Conservation (phyloP, 2,888 invertebrate species). For the Oxycera nigricornis region DNA sequence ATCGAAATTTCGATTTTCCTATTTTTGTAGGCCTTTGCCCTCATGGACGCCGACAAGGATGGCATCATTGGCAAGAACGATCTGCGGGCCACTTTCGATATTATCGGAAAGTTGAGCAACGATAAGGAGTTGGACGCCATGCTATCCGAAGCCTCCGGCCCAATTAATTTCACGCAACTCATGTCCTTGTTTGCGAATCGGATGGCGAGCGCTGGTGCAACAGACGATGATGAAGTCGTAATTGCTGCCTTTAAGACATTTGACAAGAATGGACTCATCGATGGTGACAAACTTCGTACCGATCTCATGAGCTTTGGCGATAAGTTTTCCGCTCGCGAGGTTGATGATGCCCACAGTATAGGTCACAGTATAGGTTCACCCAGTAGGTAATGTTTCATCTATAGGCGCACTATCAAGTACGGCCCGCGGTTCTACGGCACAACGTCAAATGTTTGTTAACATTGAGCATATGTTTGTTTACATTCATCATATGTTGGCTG, state of each 20-base stretch:
- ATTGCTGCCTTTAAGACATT: slow-evolving; percentile 92
- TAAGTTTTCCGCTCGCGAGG: slow-evolving; percentile 87
- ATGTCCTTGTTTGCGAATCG: slow-evolving; percentile 90
- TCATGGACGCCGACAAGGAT: slow-evolving; percentile 96
- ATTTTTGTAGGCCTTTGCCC: slow-evolving; percentile 81
- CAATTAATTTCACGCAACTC: slow-evolving; percentile 95
- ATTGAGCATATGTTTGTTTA: too few species aligned
- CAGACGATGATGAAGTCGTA: slow-evolving; percentile 91
- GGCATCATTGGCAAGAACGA: slow-evolving; percentile 89
- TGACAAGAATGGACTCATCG: slow-evolving; percentile 87
- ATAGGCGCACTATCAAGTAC: too few species aligned
- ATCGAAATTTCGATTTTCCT: neutral
- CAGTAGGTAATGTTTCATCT: too few species aligned
- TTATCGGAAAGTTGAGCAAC: slow-evolving; percentile 85
- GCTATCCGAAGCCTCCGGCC: slow-evolving; percentile 86
- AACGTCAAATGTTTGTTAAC: too few species aligned
- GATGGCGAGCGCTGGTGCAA: slow-evolving; percentile 87
- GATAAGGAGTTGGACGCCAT: slow-evolving; percentile 92
- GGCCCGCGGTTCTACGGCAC: too few species aligned
- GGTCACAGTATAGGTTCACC: too few species aligned
- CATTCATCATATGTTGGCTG: too few species aligned
- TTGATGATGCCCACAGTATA: slow-evolving; percentile 93
- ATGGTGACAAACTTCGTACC: slow-evolving; percentile 87
- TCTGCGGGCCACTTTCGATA: slow-evolving; percentile 90
- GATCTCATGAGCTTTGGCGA: slow-evolving; percentile 93